Base-by-base conservation (phyloP, 2,797 vertebrate genomes). In the Caiman crocodilus region DNA sequence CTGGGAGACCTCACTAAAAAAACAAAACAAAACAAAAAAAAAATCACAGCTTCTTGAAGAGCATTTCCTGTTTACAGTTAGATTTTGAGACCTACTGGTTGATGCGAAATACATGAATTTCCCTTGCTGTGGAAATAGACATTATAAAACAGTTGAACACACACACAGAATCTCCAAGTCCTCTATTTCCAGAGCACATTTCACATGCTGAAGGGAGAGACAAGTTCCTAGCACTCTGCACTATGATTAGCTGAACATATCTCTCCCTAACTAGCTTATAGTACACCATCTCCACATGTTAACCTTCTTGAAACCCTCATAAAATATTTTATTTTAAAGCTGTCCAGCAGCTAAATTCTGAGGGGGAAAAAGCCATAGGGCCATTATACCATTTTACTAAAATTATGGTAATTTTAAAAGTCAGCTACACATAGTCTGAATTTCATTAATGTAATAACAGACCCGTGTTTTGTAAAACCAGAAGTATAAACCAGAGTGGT, bases 371-470 rank as follows among this genome's bases (percentile, higher is more conserved):
- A 15, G 80, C 21, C 26, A 26, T 25, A 74, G 56, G 65, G 91
- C 83, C 84, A n/a, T n/a, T 75, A 71, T 30, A 30, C 35, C 73
- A 42, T 42, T 88, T 67, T 69, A 76, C 81, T 91, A 94, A 90
- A 92, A 89, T 92, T 73, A 95, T 89, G 84, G 88, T 91, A 91
- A 90, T 83, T 88, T 75, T 90, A 92, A 58, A 94, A 95, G 92
- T 83, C 89, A 92, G 92, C 83, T 94, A 90, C 88, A 94, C 75
- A 91, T 82, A 77, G 85, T 85, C 85, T 92, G 83, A 90, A 95
- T 92, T 90, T 32, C 74, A 76, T 76, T 21, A 7, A 14, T 23
- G 15, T 81, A 88, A 82, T 81, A 94, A 88, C 80, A 94, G 63
- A 79, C 42, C 85, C 63, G 76, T 55, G 88, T 79, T 92, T 84